Percentiles rank a stretch among this genome's conserved stretches.
phyloP scores from a whole-genome alignment of 64 coral and sea anemone species.

The Montipora efflorescens region DNA sequence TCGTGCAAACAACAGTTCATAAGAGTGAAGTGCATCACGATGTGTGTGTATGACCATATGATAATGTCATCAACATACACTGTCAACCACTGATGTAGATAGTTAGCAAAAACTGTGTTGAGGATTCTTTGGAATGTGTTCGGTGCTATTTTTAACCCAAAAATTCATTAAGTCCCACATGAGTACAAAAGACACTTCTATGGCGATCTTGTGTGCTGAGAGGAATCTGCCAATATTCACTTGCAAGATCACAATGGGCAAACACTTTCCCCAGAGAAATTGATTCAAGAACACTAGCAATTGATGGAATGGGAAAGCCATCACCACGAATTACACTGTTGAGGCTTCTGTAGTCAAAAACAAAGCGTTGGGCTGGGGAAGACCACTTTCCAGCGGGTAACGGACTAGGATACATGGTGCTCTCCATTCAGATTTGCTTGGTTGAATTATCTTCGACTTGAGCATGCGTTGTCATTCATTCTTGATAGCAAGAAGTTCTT shows the following conservation, averaged over 20 bases:
- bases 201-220: background rate
- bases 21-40: too few relatives aligned
- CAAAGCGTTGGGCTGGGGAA: slow-evolving; percentile 53
- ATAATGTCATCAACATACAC: too few relatives aligned
- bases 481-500: slow-evolving; percentile 38
- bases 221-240: slow-evolving; percentile 42
- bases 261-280: background rate
- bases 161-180: background rate
- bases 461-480: slow-evolving; percentile 66
- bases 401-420: slow-evolving; percentile 50
- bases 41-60: too few relatives aligned
- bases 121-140: too few relatives aligned
- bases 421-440: slow-evolving; percentile 67
- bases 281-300: slow-evolving; percentile 38
- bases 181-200: slow-evolving; percentile 23
- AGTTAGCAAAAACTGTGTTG: too few relatives aligned
- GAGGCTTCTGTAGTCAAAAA: slow-evolving; percentile 55
- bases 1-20: too few relatives aligned
- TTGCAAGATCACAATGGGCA: background rate
- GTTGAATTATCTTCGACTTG: slow-evolving; percentile 52
- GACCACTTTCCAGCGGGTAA: slow-evolving; percentile 50
- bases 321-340: slow-evolving; percentile 36
- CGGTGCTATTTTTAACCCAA: too few relatives aligned
- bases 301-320: slow-evolving; percentile 19
- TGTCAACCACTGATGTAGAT: too few relatives aligned